Percentiles rank a stretch among this genome's conserved stretches.
Conservation (phyloP, 1,140 invertebrate genomes). For the Polyergus mexicanus region DNA sequence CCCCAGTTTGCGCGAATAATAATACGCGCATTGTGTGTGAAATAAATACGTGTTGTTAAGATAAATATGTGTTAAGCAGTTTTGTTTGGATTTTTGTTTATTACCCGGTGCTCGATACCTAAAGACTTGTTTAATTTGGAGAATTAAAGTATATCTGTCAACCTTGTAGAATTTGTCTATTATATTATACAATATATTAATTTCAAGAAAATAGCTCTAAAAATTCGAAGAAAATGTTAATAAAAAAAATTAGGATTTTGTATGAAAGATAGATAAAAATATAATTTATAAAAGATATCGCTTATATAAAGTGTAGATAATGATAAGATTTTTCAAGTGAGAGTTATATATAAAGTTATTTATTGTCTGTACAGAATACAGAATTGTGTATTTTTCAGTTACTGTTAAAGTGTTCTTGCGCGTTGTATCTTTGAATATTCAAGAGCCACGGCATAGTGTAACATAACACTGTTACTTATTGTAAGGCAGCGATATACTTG, state of each 20-base stretch:
- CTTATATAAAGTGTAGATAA: neutral
- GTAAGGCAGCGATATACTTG: neutral
- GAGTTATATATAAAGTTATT: neutral
- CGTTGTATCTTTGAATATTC: neutral
- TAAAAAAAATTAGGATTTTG: neutral
- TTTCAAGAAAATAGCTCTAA: neutral
- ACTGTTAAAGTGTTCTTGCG: neutral
- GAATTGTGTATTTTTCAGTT: neutral
- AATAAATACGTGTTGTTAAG: constrained; percentile 36
- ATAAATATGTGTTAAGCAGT: constrained; percentile 36
- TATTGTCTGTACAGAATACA: neutral
- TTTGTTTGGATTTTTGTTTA: constrained; percentile 29
- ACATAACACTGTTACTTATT: neutral
- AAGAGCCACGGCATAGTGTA: neutral
- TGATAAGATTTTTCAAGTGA: neutral
- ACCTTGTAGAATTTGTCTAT: neutral
- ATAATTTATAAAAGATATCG: neutral
- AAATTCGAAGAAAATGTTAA: no score
- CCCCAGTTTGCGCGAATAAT: neutral
- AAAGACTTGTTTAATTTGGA: constrained; percentile 1
- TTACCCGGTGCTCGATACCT: neutral
- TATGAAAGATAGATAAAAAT: neutral
- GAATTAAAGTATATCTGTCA: neutral
- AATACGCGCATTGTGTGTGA: constrained; percentile 31
- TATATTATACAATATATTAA: neutral